Base-by-base conservation (phyloP, 2,888 invertebrate species). In the Microplitis manilae region DNA sequence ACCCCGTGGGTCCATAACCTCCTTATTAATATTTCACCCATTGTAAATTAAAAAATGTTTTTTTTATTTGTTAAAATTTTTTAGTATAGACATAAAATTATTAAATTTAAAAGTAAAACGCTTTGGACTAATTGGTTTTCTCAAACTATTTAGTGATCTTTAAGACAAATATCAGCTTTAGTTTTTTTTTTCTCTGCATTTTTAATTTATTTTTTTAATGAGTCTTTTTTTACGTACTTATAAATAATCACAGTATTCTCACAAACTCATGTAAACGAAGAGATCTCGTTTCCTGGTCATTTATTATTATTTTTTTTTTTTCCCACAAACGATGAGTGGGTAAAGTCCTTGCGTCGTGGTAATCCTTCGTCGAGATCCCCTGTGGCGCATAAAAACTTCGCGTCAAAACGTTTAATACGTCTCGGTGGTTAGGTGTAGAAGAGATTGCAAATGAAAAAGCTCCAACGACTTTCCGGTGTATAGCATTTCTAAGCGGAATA, bases 391-490 rank as follows among this genome's bases (percentile, higher is more conserved):
- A 76, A 76, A 76, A 76, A 76, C 65, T 76, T 76, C 39, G 64
- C 70, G 71, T 76, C 76, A 76, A 76, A 76, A 76, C 65, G 76
- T 70, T 76, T 76, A 76, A 76, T 76, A 70, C 67, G 67, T 76
- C 70, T 71, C 64, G 17, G n/a, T 67, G 70, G 71, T 15, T 64
- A 62, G 67, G 59, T 70, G 65, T 62, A 13, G 13, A 30, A 50
- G 70, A 71, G 59, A 67, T 9, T 59, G 65, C 50, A 65, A 71
- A 76, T 76, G 71, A 65, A 50, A 65, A 67, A 62, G 50, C 76
- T 70, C 13, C 68, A 75, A 68, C 65, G 71, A 70, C 59, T 71
- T 70, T 38, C 71, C 39, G 67, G 70, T 50, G 76, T 65, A 59
- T 70, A 15, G 70, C 59, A 75, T 75, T 71, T 59, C 39, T 71